These are phyloP conservation scores for Heterotis niloticus DNA, from an alignment of 2,113 vertebrate genomes.

Conservation along the genomic window DNA sequence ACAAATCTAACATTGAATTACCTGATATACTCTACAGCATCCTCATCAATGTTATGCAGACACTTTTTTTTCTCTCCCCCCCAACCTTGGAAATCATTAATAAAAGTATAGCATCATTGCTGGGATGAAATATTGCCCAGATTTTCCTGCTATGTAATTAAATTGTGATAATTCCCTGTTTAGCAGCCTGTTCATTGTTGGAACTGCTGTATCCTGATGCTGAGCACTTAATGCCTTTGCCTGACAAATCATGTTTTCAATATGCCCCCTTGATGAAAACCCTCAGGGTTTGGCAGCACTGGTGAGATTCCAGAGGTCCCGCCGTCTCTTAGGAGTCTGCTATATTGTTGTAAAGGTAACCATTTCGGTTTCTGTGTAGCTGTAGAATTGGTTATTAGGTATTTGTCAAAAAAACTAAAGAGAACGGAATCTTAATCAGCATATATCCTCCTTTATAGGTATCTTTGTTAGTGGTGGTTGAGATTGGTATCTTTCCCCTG, in stretches of 20 bases:
- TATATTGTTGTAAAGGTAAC: slow-evolving; percentile 97
- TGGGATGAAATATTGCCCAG: no score
- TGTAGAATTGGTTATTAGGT: not conserved
- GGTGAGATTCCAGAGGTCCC: slow-evolving; percentile 86
- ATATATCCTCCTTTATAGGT: slow-evolving; percentile 64
- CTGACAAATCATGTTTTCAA: not conserved
- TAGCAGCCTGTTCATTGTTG: no score
- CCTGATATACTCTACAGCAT: no score
- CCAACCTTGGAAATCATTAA: no score
- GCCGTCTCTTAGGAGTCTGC: slow-evolving; percentile 89
- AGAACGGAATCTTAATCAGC: no score
- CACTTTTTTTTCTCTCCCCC: no score
- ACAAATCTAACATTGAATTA: no score
- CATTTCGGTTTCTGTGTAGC: not conserved
- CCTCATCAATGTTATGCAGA: no score
- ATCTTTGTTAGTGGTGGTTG: slow-evolving; percentile 90
- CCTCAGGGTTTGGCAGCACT: slow-evolving; percentile 82
- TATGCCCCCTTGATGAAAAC: slow-evolving; percentile 60
- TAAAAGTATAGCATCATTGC: no score
- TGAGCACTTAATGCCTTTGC: not conserved
- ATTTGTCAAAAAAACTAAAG: not conserved
- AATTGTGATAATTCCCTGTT: no score
- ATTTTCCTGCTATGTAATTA: no score
- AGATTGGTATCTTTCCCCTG: slow-evolving; percentile 93
- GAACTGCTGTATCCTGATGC: no score